A percentile compares a stretch with the other conserved stretches of the same genome.
These are phyloP conservation scores for Aplochiton taeniatus DNA, from an alignment of 2,797 vertebrate genomes.

Conservation along the genomic window DNA sequence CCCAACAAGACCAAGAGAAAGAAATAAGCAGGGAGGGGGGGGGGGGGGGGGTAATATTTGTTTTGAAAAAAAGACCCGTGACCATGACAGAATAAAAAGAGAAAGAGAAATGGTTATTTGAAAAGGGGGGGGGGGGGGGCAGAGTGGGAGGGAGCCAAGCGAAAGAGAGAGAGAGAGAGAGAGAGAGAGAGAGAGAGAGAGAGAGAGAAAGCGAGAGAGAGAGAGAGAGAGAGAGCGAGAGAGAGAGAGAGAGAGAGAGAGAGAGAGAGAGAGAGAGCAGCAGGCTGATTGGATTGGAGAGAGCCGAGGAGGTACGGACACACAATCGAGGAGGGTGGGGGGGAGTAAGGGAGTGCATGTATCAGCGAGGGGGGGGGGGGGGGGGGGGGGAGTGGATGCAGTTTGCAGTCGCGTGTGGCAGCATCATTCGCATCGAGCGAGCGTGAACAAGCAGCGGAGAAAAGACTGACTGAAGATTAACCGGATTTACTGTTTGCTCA, in stretches of 20 bases:
- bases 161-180: neutral
- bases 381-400: conserved; percentile 62
- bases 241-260: conserved; percentile 10
- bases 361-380: conserved; percentile 31
- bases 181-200: neutral
- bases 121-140: neutral
- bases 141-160: conserved; percentile 15
- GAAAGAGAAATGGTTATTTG: conserved; percentile 1
- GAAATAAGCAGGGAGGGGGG: neutral
- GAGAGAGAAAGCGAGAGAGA: conserved; percentile 8
- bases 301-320: conserved; percentile 68
- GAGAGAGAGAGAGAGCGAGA: neutral
- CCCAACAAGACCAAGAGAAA: conserved; percentile 32
- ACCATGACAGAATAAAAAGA: neutral
- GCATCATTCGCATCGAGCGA: conserved; percentile 57
- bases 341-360: conserved; percentile 47
- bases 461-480: conserved; percentile 14
- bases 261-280: conserved; percentile 32
- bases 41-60: conserved; percentile 28
- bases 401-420: conserved; percentile 64
- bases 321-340: conserved; percentile 69
- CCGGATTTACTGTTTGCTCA: too few relatives aligned
- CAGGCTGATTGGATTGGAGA: conserved; percentile 77
- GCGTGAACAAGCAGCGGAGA: conserved; percentile 37
- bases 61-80: conserved; percentile 17